phyloP scores from a whole-genome alignment of 1,140 invertebrate species.

The Acyrthosiphon pisum region DNA sequence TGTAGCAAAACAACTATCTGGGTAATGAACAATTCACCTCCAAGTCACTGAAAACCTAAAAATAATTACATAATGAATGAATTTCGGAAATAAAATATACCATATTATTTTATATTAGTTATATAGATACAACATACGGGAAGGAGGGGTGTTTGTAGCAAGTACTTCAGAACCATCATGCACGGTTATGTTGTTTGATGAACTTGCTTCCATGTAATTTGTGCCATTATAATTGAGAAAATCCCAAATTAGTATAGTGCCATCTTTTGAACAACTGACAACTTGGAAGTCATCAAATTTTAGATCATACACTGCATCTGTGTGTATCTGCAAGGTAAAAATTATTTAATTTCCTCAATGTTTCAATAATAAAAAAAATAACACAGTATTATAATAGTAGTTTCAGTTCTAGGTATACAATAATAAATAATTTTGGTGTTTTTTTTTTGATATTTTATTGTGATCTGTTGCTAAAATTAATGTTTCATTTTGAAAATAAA shows the following conservation, averaged over 20 bases:
- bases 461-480: no score
- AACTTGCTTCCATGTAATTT: not conserved
- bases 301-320: slow-evolving; percentile 96
- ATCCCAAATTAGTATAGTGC: slow-evolving; percentile 99
- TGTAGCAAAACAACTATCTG: not conserved
- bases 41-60: not conserved
- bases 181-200: not conserved
- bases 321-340: slow-evolving; percentile 84
- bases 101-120: not conserved
- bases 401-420: not conserved
- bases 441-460: no score
- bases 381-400: not conserved
- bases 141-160: not conserved
- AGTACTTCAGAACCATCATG: not conserved
- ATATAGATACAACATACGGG: not conserved
- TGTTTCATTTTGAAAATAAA: not conserved
- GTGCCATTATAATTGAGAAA: slow-evolving; percentile 79
- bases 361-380: not conserved
- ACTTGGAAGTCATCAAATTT: slow-evolving; percentile 99
- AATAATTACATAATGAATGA: not conserved
- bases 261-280: slow-evolving; percentile 99
- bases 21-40: not conserved
- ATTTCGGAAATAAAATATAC: not conserved
- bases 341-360: not conserved
- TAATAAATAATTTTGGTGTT: not conserved